Conservation (phyloP, 2,888 invertebrate species). For the Osedax frankpressi region DNA sequence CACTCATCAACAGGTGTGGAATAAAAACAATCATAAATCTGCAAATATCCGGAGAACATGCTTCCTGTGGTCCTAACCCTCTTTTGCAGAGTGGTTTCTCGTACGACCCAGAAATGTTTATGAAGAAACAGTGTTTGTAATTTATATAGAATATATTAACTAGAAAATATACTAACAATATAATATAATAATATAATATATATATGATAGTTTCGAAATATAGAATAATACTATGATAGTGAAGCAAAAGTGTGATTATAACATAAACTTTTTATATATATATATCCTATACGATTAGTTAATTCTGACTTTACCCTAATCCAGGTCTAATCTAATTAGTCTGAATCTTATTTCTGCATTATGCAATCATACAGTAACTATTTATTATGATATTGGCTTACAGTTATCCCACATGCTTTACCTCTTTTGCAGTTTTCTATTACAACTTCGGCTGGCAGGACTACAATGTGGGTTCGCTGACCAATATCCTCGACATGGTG, state of each 20-base stretch:
- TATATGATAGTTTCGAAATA: not conserved
- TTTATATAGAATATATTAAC: slow-evolving; percentile 1
- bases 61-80: slow-evolving; percentile 64
- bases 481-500: slow-evolving; percentile 72
- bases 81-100: slow-evolving; percentile 67
- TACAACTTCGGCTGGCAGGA: slow-evolving; percentile 77
- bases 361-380: too few species aligned
- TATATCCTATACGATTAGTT: too few species aligned
- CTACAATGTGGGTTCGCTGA: slow-evolving; percentile 65
- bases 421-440: slow-evolving; percentile 60
- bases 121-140: slow-evolving; percentile 67
- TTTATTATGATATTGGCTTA: not conserved
- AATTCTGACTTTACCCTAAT: too few species aligned
- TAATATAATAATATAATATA: not conserved
- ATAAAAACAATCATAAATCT: slow-evolving; percentile 73
- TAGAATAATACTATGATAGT: not conserved
- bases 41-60: slow-evolving; percentile 71
- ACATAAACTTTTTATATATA: not conserved
- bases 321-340: too few species aligned
- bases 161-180: slow-evolving; percentile 28
- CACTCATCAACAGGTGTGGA: slow-evolving; percentile 56
- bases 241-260: not conserved
- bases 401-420: not conserved
- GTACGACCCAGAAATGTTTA: slow-evolving; percentile 68
- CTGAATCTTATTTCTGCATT: too few species aligned